Evolutionary conservation across 2,113 vertebrate genomes (phyloP).

Genomic region (Bubo bubo): DNA sequence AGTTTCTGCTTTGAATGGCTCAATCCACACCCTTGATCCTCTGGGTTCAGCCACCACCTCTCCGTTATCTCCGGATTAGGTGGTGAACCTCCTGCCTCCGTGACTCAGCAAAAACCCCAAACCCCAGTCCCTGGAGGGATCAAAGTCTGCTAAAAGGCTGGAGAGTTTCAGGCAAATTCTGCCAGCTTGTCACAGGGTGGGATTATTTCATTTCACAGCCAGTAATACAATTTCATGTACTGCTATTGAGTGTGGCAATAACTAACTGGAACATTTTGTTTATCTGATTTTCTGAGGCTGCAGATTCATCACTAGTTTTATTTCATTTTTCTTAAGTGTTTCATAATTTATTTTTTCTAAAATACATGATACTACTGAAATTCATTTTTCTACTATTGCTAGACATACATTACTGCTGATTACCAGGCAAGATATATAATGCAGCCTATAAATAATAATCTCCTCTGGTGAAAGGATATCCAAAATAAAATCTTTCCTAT

Average conservation of each 20-base stretch:
- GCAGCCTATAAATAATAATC: constrained; percentile 62
- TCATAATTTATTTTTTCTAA: constrained; percentile 57
- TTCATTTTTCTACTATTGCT: constrained; percentile 51
- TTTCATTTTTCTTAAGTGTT: constrained; percentile 64
- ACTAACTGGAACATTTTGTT: constrained; percentile 66
- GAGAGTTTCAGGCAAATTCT: constrained; percentile 57
- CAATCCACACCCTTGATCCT: constrained; percentile 18
- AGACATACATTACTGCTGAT: constrained; percentile 54
- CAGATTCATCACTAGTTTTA: constrained; percentile 53
- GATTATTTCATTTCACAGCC: constrained; percentile 76
- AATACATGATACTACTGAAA: constrained; percentile 43
- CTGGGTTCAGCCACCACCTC: not conserved
- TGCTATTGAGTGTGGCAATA: constrained; percentile 53
- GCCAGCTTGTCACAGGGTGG: constrained; percentile 50
- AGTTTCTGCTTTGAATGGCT: constrained; percentile 33
- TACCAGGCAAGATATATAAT: constrained; percentile 57
- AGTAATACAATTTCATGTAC: constrained; percentile 73
- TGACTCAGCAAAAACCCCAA: constrained; percentile 51
- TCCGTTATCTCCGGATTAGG: not conserved
- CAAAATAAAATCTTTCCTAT: constrained; percentile 44
- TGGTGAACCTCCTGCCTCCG: not conserved
- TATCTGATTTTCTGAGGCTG: constrained; percentile 63
- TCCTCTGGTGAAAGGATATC: constrained; percentile 34
- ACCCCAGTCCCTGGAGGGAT: not conserved
- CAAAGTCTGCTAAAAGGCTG: constrained; percentile 38